Conservation (phyloP, 2,113 vertebrate species). For the Falcunculus frontatus region DNA sequence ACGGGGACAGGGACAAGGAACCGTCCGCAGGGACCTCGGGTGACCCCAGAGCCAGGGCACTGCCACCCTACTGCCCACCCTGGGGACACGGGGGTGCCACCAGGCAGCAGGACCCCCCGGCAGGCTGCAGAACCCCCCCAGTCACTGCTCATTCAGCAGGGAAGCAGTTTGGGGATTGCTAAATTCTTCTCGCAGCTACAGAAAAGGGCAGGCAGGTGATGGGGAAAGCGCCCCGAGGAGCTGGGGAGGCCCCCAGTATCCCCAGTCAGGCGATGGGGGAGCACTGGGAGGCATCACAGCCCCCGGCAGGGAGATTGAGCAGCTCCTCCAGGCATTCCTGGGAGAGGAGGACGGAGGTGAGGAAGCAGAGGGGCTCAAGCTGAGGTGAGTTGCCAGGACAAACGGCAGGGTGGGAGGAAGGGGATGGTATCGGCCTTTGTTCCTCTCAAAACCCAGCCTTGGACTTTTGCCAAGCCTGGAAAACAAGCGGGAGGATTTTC, state of each 20-base stretch:
- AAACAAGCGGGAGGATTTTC: rapidly evolving
- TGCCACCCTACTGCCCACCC: neutral
- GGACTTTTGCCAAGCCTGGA: neutral
- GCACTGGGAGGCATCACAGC: neutral
- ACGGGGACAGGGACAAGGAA: neutral
- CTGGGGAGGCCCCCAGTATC: neutral
- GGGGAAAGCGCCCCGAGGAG: neutral
- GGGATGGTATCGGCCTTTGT: neutral
- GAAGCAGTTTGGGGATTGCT: neutral
- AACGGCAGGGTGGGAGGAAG: neutral
- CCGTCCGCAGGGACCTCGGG: rapidly evolving
- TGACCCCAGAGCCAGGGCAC: neutral
- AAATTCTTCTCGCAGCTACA: neutral
- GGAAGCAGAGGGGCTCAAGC: neutral
- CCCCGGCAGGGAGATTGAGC: neutral
- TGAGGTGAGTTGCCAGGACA: neutral
- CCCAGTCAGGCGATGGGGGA: neutral
- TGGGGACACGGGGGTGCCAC: neutral
- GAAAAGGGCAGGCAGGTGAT: neutral
- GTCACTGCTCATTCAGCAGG: rapidly evolving
- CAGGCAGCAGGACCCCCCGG: neutral
- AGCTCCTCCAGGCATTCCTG: neutral
- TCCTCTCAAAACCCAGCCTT: rapidly evolving
- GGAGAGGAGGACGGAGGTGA: neutral
- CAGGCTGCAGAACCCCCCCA: neutral